phyloP scores from a whole-genome alignment of 2,888 invertebrate genomes.

The Endomychus coccineus region DNA sequence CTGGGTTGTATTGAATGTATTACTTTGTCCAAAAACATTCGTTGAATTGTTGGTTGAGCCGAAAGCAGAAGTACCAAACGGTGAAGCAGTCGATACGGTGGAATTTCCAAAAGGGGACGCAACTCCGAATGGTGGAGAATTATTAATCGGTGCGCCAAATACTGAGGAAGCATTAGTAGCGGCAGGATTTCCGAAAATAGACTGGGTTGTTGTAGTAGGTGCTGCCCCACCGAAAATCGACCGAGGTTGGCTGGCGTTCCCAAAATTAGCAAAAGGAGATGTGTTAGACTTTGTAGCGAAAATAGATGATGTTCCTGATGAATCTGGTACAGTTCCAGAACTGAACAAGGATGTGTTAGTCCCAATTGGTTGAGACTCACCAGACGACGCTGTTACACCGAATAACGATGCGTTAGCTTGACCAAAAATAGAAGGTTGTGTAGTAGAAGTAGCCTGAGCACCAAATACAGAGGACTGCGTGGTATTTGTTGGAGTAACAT shows the following conservation, averaged over 20 bases:
- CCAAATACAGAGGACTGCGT: constrained; percentile 1
- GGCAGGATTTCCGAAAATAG: constrained; percentile 14
- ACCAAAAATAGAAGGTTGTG: constrained; percentile 12
- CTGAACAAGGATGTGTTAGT: no score
- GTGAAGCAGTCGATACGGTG: constrained; percentile 20
- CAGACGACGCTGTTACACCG: constrained; percentile 28
- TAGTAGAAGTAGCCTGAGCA: constrained; percentile 11
- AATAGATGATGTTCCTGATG: no score
- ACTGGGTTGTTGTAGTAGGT: constrained; percentile 15
- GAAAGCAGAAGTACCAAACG: constrained; percentile 21
- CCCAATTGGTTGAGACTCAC: constrained; percentile 25
- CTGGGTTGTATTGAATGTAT: constrained; percentile 14
- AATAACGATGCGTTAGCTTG: constrained; percentile 32
- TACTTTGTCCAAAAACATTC: constrained; percentile 26
- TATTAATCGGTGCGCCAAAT: constrained; percentile 16
- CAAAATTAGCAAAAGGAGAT: constrained; percentile 20
- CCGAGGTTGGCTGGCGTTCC: constrained; percentile 11
- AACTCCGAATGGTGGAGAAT: constrained; percentile 13
- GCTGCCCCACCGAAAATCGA: constrained; percentile 19
- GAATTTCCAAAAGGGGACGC: constrained; percentile 17
- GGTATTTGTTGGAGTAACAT: neutral
- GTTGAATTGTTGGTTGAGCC: constrained; percentile 17
- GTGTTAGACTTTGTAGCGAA: constrained; percentile 20
- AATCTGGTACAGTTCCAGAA: no score
- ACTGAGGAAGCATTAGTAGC: constrained; percentile 11